Evolutionary conservation across 2,797 vertebrate genomes (phyloP).

Genomic region (Danio choprae): DNA sequence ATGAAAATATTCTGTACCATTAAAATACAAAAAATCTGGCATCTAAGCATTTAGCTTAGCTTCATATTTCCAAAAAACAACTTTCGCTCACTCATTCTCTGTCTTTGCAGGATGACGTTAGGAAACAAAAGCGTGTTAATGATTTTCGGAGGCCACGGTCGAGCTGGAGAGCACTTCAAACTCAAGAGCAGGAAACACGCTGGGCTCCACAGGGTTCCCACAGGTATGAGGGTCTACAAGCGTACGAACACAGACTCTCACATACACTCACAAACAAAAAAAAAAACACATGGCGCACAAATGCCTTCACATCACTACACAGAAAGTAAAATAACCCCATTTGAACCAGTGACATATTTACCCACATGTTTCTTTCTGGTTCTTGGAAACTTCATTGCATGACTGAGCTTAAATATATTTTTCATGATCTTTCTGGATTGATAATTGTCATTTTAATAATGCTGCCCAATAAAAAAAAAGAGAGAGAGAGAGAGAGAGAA

Average conservation of each 20-base stretch:
- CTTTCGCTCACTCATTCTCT: slow-evolving; percentile 34
- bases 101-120: slow-evolving; percentile 40
- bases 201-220: slow-evolving; percentile 65
- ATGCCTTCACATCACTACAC: slow-evolving; percentile 20
- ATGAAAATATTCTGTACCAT: too few species aligned
- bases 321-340: neutral
- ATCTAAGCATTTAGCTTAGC: slow-evolving; percentile 5
- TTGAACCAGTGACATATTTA: neutral
- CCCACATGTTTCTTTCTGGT: neutral
- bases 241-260: slow-evolving; percentile 43
- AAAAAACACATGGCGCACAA: slow-evolving; percentile 32
- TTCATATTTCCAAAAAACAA: slow-evolving; percentile 25
- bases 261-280: slow-evolving; percentile 38
- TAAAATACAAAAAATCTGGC: neutral
- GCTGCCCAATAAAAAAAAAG: too few species aligned
- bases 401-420: neutral
- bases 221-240: slow-evolving; percentile 65
- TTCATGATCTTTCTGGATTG: too few species aligned
- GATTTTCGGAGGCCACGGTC: slow-evolving; percentile 69
- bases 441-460: too few species aligned
- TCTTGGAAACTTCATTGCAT: neutral
- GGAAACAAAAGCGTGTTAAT: slow-evolving; percentile 68
- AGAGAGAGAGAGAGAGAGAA: too few species aligned
- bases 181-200: slow-evolving; percentile 75
- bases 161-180: slow-evolving; percentile 78